A percentile compares a stretch with the other conserved stretches of the same genome.
phyloP scores from a whole-genome alignment of 2,797 vertebrate species.

The Oophaga sylvatica region DNA sequence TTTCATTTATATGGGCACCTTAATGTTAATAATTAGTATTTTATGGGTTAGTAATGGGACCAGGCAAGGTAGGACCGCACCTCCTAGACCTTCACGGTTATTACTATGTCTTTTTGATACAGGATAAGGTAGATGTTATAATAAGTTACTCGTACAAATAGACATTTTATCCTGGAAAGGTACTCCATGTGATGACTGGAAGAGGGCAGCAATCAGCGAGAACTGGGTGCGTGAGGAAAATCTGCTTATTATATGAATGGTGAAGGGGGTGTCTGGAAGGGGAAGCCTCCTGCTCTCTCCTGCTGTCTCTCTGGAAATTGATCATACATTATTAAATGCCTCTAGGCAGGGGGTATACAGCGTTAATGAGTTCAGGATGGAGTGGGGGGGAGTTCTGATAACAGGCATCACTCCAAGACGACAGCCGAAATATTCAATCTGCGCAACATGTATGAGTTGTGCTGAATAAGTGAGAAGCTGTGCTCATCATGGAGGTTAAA shows the following conservation, averaged over 20 bases:
- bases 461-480: not conserved
- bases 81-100: not conserved
- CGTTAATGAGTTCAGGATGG: constrained; percentile 51
- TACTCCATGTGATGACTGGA: not conserved
- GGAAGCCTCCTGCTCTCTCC: constrained; percentile 37
- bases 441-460: not conserved
- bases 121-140: not conserved
- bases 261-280: constrained; percentile 28
- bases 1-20: too few species aligned
- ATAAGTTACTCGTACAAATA: not conserved
- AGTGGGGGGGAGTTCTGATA: not conserved
- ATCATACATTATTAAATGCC: constrained; percentile 57
- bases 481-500: not conserved
- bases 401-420: not conserved
- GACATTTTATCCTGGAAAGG: not conserved
- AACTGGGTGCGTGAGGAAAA: constrained; percentile 4
- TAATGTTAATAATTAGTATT: not conserved
- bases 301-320: constrained; percentile 56
- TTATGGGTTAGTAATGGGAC: not conserved
- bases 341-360: constrained; percentile 43
- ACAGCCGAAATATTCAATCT: not conserved
- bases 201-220: constrained; percentile 14
- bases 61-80: not conserved
- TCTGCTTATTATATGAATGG: constrained; percentile 13
- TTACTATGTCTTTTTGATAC: not conserved